Base-by-base conservation (phyloP, 2,113 vertebrate species). In the Phalacrocorax brasilianus region DNA sequence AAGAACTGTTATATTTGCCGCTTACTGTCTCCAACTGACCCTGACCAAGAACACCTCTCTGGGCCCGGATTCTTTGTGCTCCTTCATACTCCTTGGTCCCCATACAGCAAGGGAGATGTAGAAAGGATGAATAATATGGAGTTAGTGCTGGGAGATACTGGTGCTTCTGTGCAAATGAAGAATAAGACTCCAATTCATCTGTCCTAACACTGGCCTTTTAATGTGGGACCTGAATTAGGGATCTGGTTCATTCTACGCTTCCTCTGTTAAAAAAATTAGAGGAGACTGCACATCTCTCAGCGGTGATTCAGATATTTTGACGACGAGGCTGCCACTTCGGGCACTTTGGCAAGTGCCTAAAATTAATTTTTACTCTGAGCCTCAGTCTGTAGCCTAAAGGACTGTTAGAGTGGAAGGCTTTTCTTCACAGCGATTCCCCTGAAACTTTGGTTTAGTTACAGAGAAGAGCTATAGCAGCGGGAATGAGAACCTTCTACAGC, bases 321-420 rank as follows among this genome's bases (percentile, higher is more conserved):
- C 8, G 35, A 42, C 0, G 0, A 50, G 62, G 59, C 21, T 0
- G 5, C 26, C 6, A 4, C 40, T 75, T 80, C 38, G 76, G 56
- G 38, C 58, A n/a, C 70, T 85, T 80, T 18, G 6, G 5, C 28
- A 63, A 63, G 61, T 30, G 63, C 68, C 50, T 55, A 50, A 40
- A 58, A 27, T 28, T 13, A 42, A 58, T 68, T 86, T 61, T 85
- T 23, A 72, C 63, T 82, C 15, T 13, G 4, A 47, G 9, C 26
- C 23, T 61, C 26, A 11, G 27, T 24, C 45, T 80, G 15, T 66
- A 80, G 45, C 47, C 32, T 32, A 15, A 71, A 59, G n/a, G 52
- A 73, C 52, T 44, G 8, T 68, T 70, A 16, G 50, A 61, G 38
- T 16, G 17, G 70, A 52, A 56, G 42, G 84, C 35, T 45, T 61